A percentile compares a stretch with the other conserved stretches of the same genome.
phyloP scores from a whole-genome alignment of 2,113 vertebrate genomes.

The Paraplagusia blochii region DNA sequence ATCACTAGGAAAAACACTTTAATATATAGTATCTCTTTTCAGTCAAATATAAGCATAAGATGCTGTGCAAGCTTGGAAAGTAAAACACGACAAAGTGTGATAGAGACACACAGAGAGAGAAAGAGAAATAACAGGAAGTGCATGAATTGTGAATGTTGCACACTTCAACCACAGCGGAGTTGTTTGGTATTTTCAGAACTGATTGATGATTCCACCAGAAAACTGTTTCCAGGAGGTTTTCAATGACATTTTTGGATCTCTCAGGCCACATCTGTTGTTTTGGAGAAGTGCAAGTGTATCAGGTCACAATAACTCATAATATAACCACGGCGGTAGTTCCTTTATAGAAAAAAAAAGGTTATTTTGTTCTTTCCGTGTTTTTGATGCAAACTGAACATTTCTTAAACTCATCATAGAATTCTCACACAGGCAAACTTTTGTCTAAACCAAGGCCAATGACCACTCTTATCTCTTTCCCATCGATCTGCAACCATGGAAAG shows the following conservation, averaged over 20 bases:
- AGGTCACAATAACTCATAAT: conserved; percentile 4
- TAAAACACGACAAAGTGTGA: no score
- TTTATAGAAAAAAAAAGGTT: not conserved
- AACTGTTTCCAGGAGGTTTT: conserved; percentile 5
- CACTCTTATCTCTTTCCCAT: conserved; percentile 72
- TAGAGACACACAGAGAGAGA: not conserved
- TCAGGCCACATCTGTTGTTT: conserved; percentile 21
- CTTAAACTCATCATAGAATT: conserved; percentile 47
- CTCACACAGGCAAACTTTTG: conserved; percentile 65
- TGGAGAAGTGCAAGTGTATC: conserved; percentile 3
- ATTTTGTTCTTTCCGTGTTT: not conserved
- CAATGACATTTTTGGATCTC: conserved; percentile 8
- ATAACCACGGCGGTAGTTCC: not conserved
- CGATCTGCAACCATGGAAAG: conserved; percentile 56
- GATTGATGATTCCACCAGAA: conserved; percentile 7
- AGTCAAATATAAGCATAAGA: no score
- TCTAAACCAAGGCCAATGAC: conserved; percentile 66
- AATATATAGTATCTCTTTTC: no score
- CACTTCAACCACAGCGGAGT: not conserved
- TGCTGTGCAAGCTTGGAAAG: no score
- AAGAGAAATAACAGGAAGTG: not conserved
- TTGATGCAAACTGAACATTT: conserved; percentile 2
- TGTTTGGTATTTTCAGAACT: conserved; percentile 12
- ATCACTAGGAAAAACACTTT: no score
- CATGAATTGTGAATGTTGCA: conserved; percentile 8